Percentiles rank a stretch among this genome's conserved stretches.
phyloP scores from a whole-genome alignment of 2,888 invertebrate species.

The Fragum sueziense region DNA sequence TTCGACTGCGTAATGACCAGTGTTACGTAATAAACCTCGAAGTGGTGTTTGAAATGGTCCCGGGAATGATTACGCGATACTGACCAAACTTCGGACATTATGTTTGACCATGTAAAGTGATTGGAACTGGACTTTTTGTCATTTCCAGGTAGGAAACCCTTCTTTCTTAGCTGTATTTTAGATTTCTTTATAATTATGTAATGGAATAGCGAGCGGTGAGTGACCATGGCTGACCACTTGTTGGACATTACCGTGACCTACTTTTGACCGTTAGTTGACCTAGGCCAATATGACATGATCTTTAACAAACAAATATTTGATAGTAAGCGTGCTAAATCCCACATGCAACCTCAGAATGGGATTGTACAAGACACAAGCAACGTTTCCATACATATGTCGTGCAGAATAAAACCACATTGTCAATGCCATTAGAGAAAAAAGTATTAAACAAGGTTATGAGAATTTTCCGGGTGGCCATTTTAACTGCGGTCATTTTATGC shows the following conservation, averaged over 20 bases:
- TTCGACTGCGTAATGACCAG: slow-evolving; percentile 46
- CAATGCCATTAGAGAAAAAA: not conserved
- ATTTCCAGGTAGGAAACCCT: slow-evolving; percentile 18
- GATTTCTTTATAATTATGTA: slow-evolving; percentile 5
- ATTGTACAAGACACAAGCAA: not conserved
- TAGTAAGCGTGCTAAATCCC: slow-evolving; percentile 1
- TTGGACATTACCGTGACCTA: slow-evolving; percentile 58
- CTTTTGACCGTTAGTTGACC: slow-evolving; percentile 62
- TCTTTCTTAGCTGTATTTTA: not conserved
- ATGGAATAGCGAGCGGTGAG: slow-evolving; percentile 1
- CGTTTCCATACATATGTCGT: not conserved
- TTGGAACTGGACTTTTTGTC: slow-evolving; percentile 21
- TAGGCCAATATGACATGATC: slow-evolving; percentile 56
- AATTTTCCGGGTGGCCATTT: slow-evolving; percentile 60
- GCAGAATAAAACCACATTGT: not conserved
- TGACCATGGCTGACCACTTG: slow-evolving; percentile 52
- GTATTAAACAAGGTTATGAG: not conserved
- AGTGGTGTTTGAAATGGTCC: slow-evolving; percentile 55
- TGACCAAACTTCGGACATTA: slow-evolving; percentile 43
- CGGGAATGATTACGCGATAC: slow-evolving; percentile 53
- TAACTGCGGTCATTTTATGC: slow-evolving; percentile 35
- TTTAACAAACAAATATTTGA: slow-evolving; percentile 38
- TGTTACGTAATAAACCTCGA: slow-evolving; percentile 64
- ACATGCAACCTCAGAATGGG: not conserved
- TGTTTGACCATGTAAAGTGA: slow-evolving; percentile 45